Conservation (phyloP, 2,888 invertebrate genomes). For the Chrysina gloriosa region DNA sequence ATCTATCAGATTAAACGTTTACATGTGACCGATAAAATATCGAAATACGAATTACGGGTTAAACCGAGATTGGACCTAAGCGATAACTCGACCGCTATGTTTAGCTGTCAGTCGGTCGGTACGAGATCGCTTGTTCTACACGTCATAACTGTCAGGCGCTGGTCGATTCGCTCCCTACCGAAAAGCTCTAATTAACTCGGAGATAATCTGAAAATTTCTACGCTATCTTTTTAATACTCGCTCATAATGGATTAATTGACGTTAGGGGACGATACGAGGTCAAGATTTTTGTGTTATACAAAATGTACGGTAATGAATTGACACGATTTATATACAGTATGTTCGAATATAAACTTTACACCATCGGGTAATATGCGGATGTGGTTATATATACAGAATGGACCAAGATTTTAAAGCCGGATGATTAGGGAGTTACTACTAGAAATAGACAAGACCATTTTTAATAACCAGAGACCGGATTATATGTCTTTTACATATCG, state of each 20-base stretch:
- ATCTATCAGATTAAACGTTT: slow-evolving; percentile 28
- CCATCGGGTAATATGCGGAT: too few species aligned
- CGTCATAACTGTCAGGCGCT: slow-evolving; percentile 32
- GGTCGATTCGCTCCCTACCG: slow-evolving; percentile 22
- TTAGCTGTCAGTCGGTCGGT: slow-evolving; percentile 26
- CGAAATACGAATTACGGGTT: slow-evolving; percentile 39
- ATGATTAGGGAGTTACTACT: too few species aligned
- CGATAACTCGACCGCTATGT: slow-evolving; percentile 29
- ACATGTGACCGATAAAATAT: slow-evolving; percentile 41
- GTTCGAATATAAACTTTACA: too few species aligned
- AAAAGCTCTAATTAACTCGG: slow-evolving; percentile 28
- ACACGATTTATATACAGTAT: too few species aligned
- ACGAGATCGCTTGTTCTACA: slow-evolving; percentile 32
- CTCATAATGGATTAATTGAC: slow-evolving; percentile 23
- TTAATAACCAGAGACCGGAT: too few species aligned
- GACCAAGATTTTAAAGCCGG: too few species aligned
- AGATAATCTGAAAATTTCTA: slow-evolving; percentile 35
- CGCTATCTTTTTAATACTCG: slow-evolving; percentile 26
- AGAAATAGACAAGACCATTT: too few species aligned
- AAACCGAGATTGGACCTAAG: slow-evolving; percentile 21
- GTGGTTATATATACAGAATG: too few species aligned
- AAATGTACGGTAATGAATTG: neutral
- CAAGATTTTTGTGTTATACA: neutral
- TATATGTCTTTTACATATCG: too few species aligned
- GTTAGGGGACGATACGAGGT: slow-evolving; percentile 6